These are phyloP conservation scores for Hoplias malabaricus DNA, from an alignment of 2,113 vertebrate genomes.

Conservation along the genomic window DNA sequence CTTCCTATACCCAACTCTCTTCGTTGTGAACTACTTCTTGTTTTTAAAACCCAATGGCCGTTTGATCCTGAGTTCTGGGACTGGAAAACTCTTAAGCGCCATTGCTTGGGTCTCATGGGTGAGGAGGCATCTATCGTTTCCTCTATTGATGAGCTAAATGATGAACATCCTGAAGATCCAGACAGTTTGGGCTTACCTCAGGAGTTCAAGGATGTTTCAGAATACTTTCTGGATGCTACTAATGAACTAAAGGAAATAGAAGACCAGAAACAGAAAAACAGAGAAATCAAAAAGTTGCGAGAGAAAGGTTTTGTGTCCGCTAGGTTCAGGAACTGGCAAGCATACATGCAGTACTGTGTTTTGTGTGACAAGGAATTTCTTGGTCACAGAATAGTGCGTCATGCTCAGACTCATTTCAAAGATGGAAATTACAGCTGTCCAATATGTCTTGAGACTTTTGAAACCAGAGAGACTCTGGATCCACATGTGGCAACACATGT, in stretches of 20 bases:
- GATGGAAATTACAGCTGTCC: constrained; percentile 90
- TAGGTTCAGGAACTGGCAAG: constrained; percentile 94
- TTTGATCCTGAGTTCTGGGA: constrained; percentile 99
- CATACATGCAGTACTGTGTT: constrained; percentile 98
- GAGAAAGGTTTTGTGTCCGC: constrained; percentile 92
- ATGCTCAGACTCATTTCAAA: constrained; percentile 92
- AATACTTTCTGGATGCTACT: constrained; percentile 75
- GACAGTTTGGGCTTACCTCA: constrained; percentile 67
- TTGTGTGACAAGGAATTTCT: constrained; percentile 97
- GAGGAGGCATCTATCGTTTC: constrained; percentile 97
- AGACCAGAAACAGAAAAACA: constrained; percentile 87
- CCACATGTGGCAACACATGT: constrained; percentile 94
- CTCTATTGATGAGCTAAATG: constrained; percentile 93
- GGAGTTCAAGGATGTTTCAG: constrained; percentile 75
- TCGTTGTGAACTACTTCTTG: constrained; percentile 91
- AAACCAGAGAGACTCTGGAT: constrained; percentile 88
- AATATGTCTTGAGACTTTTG: constrained; percentile 91
- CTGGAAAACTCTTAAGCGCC: constrained; percentile 95
- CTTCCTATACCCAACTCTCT: constrained; percentile 94
- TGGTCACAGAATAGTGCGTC: constrained; percentile 93
- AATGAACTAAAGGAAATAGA: constrained; percentile 76
- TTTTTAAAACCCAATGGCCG: constrained; percentile 96
- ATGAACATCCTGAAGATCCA: constrained; percentile 80
- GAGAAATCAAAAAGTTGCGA: constrained; percentile 87
- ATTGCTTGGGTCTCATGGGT: constrained; percentile 93